Conservation (phyloP, 2,888 invertebrate genomes). For the Epinotia nisella region DNA sequence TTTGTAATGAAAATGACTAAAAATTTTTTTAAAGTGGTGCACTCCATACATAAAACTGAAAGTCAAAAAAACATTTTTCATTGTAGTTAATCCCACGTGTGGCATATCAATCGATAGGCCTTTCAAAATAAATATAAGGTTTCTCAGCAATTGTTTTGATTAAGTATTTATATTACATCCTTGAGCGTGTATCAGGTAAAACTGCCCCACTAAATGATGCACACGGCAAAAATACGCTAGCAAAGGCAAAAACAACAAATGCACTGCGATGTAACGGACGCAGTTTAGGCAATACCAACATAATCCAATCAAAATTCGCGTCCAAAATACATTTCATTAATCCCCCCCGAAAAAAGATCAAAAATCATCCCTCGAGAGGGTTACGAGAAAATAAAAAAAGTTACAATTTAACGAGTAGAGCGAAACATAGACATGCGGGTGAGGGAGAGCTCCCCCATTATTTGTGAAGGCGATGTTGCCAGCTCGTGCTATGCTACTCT, state of each 20-base stretch:
- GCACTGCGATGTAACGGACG: neutral
- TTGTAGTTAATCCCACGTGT: no score
- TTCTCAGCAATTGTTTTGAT: no score
- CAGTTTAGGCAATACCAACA: constrained; percentile 7
- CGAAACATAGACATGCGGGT: constrained; percentile 47
- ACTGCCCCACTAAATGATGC: no score
- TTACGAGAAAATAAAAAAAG: constrained; percentile 45
- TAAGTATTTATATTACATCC: no score
- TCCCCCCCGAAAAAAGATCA: constrained; percentile 40
- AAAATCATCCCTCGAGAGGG: constrained; percentile 35
- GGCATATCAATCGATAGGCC: no score
- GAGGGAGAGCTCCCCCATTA: constrained; percentile 57
- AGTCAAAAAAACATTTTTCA: no score
- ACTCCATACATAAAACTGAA: no score
- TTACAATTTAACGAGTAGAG: constrained; percentile 53
- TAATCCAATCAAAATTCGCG: constrained; percentile 28
- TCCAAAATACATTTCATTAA: constrained; percentile 38
- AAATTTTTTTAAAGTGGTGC: no score
- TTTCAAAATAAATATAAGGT: no score
- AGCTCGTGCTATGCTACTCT: neutral
- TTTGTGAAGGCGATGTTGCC: constrained; percentile 41
- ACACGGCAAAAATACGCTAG: neutral
- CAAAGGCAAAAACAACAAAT: neutral
- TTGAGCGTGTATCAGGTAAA: no score
- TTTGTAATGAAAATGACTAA: no score